Percentiles rank a stretch among this genome's conserved stretches.
phyloP scores from a whole-genome alignment of 1,140 invertebrate species.

The Hypothenemus hampei region DNA sequence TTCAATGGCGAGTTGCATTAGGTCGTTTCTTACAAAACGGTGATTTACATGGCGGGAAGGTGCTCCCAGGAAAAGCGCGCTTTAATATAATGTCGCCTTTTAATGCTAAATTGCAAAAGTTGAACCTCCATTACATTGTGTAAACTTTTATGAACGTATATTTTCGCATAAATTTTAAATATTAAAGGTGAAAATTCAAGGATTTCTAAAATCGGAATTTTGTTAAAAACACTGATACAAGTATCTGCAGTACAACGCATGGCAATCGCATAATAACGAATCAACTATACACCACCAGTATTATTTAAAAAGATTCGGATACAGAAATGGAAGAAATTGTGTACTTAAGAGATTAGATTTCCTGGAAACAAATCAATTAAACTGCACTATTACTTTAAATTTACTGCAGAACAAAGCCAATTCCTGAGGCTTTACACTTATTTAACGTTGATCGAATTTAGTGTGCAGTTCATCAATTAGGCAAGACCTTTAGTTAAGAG shows the following conservation, averaged over 20 bases:
- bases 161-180: constrained; percentile 23
- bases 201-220: too few species aligned
- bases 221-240: too few species aligned
- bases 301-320: too few species aligned
- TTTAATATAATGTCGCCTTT: constrained; percentile 27
- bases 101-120: constrained; percentile 26
- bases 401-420: too few species aligned
- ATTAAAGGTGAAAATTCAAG: too few species aligned
- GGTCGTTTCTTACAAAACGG: not conserved
- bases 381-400: too few species aligned
- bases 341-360: too few species aligned
- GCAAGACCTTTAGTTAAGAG: constrained; percentile 30
- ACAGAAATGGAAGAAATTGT: too few species aligned
- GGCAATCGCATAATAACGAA: too few species aligned
- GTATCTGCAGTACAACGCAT: too few species aligned
- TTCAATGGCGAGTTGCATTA: constrained; percentile 8
- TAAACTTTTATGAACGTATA: constrained; percentile 29
- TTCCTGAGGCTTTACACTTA: constrained; percentile 4
- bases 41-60: constrained; percentile 27
- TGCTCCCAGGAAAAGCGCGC: not conserved
- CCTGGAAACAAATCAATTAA: too few species aligned
- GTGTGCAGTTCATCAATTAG: constrained; percentile 35
- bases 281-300: too few species aligned
- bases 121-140: constrained; percentile 20
- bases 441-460: constrained; percentile 18